These are phyloP conservation scores for Aspidiotus rigidus DNA, from an alignment of 2,888 invertebrate species.

Conservation along the genomic window DNA sequence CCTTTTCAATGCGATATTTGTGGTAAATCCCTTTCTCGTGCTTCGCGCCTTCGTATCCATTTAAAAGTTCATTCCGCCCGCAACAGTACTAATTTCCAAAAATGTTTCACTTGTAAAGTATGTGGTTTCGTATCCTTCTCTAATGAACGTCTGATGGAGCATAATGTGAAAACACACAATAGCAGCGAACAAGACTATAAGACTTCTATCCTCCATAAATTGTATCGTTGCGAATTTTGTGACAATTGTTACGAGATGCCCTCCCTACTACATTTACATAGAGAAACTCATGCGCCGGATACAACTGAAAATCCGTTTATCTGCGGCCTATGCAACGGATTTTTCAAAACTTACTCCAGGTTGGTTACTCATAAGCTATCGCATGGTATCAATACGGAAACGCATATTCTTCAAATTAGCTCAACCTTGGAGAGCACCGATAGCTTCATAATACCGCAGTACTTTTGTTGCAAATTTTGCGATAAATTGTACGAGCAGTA, in stretches of 20 bases:
- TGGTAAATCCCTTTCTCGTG: slow-evolving; percentile 48
- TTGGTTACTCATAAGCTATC: slow-evolving; percentile 38
- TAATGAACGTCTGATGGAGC: slow-evolving; percentile 11
- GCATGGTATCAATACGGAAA: slow-evolving; percentile 37
- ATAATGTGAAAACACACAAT: slow-evolving; percentile 16
- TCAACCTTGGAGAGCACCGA: slow-evolving; percentile 15
- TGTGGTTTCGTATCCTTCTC: slow-evolving; percentile 36
- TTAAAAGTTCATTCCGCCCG: slow-evolving; percentile 48
- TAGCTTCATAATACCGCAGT: slow-evolving; percentile 36
- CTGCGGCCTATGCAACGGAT: slow-evolving; percentile 50
- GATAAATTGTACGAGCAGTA: slow-evolving; percentile 37
- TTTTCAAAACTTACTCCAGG: slow-evolving; percentile 48
- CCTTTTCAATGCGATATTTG: slow-evolving; percentile 52
- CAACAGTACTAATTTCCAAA: slow-evolving; percentile 35
- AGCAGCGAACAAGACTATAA: slow-evolving; percentile 20
- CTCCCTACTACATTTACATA: slow-evolving; percentile 46
- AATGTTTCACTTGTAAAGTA: slow-evolving; percentile 38
- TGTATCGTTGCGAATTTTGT: slow-evolving; percentile 46
- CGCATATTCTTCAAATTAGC: slow-evolving; percentile 29
- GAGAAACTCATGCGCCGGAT: slow-evolving; percentile 37
- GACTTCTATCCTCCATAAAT: slow-evolving; percentile 24
- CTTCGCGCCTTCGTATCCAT: slow-evolving; percentile 49
- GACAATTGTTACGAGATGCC: slow-evolving; percentile 49
- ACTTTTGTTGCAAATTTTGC: slow-evolving; percentile 37
- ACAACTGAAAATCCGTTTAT: slow-evolving; percentile 43